Percentiles rank a stretch among this genome's conserved stretches.
Evolutionary conservation across 2,797 vertebrate genomes (phyloP).

Genomic region (Strix occidentalis): DNA sequence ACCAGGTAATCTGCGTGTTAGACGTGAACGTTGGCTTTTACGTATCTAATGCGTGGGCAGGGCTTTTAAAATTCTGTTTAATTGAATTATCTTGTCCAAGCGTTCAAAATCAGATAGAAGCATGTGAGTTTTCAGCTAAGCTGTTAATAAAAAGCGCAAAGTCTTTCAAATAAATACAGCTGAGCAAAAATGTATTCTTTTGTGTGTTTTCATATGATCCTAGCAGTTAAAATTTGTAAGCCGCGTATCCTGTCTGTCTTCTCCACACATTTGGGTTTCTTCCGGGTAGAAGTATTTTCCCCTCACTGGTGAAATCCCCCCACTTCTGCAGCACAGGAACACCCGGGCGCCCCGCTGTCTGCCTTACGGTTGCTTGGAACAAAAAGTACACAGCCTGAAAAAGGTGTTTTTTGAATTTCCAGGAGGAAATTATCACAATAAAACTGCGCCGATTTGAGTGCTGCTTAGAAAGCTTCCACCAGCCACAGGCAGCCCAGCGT

Average conservation of each 20-base stretch:
- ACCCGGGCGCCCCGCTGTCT: neutral
- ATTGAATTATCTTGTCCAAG: neutral
- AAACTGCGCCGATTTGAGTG: neutral
- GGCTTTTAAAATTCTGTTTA: neutral
- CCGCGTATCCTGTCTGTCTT: neutral
- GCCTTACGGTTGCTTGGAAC: neutral
- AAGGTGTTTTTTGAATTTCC: neutral
- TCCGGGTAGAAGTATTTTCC: neutral
- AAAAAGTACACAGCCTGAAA: accelerated
- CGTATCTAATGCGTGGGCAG: accelerated
- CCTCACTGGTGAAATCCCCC: neutral
- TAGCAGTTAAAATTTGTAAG: neutral
- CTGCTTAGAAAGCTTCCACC: neutral
- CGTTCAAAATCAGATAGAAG: neutral
- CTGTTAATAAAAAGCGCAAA: neutral
- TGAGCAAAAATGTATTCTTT: neutral
- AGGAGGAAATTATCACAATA: neutral
- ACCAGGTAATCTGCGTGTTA: neutral
- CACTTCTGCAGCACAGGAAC: accelerated
- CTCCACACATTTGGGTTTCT: accelerated
- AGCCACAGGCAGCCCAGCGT: neutral
- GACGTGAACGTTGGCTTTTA: accelerated
- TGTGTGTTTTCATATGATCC: neutral
- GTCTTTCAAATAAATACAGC: neutral
- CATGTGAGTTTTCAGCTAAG: neutral